phyloP scores from a whole-genome alignment of 2,113 vertebrate genomes.

The Tonatia bakeri region DNA sequence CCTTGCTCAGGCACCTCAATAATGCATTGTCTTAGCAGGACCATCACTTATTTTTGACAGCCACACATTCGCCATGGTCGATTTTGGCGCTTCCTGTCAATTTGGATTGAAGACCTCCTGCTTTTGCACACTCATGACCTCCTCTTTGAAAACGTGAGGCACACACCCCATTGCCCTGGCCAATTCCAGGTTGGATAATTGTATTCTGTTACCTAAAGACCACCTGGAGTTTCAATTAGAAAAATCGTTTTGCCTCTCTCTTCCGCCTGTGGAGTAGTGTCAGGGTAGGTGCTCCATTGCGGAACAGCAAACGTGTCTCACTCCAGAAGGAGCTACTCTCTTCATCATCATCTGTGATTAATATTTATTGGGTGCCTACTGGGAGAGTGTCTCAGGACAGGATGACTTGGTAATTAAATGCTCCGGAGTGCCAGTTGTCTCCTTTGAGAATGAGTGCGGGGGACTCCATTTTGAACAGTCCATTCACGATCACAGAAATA shows the following conservation, averaged over 20 bases:
- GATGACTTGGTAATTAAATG: conserved; percentile 56
- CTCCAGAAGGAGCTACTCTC: conserved; percentile 8
- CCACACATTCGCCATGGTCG: background rate
- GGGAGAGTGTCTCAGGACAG: conserved; percentile 30
- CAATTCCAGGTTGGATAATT: conserved; percentile 65
- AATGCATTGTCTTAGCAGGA: background rate
- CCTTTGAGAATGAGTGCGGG: background rate
- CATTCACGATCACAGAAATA: background rate
- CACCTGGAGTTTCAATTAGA: conserved; percentile 67
- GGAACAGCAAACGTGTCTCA: background rate
- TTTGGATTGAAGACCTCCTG: background rate
- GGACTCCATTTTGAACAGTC: background rate
- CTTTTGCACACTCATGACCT: conserved; percentile 28
- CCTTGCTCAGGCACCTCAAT: background rate
- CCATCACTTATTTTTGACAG: conserved; percentile 20
- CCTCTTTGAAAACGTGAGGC: conserved; percentile 49
- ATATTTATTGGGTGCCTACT: conserved; percentile 59
- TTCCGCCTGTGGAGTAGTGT: conserved; percentile 23
- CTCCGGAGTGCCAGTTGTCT: background rate
- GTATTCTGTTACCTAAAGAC: conserved; percentile 63
- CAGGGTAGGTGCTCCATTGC: background rate
- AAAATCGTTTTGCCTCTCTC: conserved; percentile 36
- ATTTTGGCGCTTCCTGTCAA: conserved; percentile 35
- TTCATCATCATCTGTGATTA: conserved; percentile 62
- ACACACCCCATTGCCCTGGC: conserved; percentile 52